Base-by-base conservation (phyloP, 2,113 vertebrate genomes). In the Paramormyrops kingsleyae region DNA sequence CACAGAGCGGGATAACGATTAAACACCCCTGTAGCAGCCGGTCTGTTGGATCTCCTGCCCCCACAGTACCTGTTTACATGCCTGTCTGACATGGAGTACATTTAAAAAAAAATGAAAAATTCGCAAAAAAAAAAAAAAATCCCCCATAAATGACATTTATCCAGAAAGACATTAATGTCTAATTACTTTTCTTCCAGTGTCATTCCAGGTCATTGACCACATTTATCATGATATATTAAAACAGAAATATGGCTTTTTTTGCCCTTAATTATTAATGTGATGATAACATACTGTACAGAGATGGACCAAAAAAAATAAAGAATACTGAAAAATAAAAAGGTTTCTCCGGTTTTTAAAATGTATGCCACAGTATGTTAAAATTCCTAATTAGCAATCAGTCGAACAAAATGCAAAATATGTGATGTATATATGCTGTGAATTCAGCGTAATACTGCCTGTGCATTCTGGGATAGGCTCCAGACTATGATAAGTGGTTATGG, bases 1-100 rank as follows among this genome's bases (percentile, higher is more conserved):
- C 88, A 53, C 1, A 62, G 74, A 83, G 59, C 50, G 56, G 49
- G 77, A 47, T 83, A 88, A 90, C 49, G 44, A 19, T 89, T 88
- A 70, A 80, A 50, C 88, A 90, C 88, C 83, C 88, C 59, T 50
- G 70, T 13, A 39, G 42, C n/a, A 74, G 21, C 17, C 13, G 21
- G 49, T 5, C 15, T 24, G 21, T 62, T 56, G 53, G 47, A 50
- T 44, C 39, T 88, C 44, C 17, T 85, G 5, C 42, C 21, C n/a
- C 39, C 15, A 77, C 35, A 59, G 21, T 83, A 62, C 83, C 88
- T n/a, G 35, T 47, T 89, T 53, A 44, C 31, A 89, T 44, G 19
- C 70, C 19, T n/a, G 52, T 44, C 24, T 56, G 44, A 84, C 42
- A 46, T 46, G 17, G 42, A 42, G 42, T 9, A 44, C 7, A 46